Percentiles rank a stretch among this genome's conserved stretches.
Evolutionary conservation across 2,113 vertebrate genomes (phyloP).

Genomic region (Rhabdornis inornatus): DNA sequence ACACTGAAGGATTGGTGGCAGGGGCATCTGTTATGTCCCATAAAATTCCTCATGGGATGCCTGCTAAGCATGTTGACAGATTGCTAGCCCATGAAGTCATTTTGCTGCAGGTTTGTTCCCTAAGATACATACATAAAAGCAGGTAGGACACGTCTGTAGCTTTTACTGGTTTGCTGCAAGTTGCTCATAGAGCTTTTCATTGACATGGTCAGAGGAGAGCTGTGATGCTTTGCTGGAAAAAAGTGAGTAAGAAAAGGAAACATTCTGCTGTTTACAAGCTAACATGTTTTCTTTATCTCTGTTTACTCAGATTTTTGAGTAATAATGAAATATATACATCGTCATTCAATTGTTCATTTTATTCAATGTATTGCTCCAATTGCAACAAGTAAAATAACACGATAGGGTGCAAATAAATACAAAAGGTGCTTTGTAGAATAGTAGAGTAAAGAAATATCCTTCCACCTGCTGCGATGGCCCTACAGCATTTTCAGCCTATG

Average conservation of each 20-base stretch:
- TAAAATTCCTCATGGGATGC: neutral
- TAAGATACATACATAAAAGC: neutral
- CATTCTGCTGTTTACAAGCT: neutral
- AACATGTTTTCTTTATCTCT: neutral
- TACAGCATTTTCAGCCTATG: neutral
- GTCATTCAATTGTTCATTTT: neutral
- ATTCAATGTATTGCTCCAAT: neutral
- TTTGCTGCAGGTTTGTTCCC: neutral
- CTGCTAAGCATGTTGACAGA: neutral
- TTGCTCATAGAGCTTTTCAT: neutral
- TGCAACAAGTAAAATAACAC: neutral
- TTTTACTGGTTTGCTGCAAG: neutral
- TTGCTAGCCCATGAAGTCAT: neutral
- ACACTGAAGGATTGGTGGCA: neutral
- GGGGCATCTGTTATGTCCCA: neutral
- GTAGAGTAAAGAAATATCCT: neutral
- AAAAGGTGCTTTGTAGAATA: neutral
- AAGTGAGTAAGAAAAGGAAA: neutral
- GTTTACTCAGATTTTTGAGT: neutral
- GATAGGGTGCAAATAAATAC: neutral
- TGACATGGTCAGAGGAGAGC: neutral
- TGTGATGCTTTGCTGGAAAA: neutral
- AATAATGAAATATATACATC: neutral
- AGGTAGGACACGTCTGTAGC: neutral
- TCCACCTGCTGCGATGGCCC: neutral